Base-by-base conservation (phyloP, 2,888 invertebrate species). In the Leptinotarsa rubiginosa region DNA sequence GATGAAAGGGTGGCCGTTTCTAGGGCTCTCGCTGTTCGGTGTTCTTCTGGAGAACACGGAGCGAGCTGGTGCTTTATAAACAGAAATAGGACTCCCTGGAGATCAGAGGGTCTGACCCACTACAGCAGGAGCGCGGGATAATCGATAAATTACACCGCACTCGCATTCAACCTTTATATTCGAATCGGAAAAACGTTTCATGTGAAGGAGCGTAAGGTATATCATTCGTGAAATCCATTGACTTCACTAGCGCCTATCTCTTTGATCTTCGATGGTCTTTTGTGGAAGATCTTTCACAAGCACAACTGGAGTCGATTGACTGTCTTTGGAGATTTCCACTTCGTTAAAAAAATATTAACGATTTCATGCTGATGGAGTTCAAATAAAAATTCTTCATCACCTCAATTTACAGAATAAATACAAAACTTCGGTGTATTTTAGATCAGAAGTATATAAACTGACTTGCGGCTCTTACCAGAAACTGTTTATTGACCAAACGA, bases 81-180 rank as follows among this genome's bases (percentile, higher is more conserved):
- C 84, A 84, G 85, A 84, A 85, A 84, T 83, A 83, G 78, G 83
- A 84, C 81, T 85, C 85, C 84, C 85, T 82, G 77, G 85, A 83
- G 85, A 85, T 81, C 80, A 77, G 75, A 77, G 84, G 84, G 82
- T 81, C 81, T 84, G 84, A 84, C 84, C 83, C 83, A 81, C 81
- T 83, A 78, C 74, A 49, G 66, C n/a, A 25, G 47, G 54, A 56
- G 31, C 49, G 75, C 69, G 47, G 69, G 81, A 84, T 84, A 84
- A 85, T 85, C 85, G 85, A 85, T 85, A 85, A 82, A 84, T 83
- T 83, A 83, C 81, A 78, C 76, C 52, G 54, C 56, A 22, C 20
- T 22, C 18, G 56, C 22, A 68, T 31, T 54, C 3, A 4, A 69
- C 69, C 54, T 68, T 54, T 7, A 31, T 15, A 18, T 52, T 68